A percentile compares a stretch with the other conserved stretches of the same genome.
Conservation (phyloP, 2,113 vertebrate species). For the Hydrochoerus hydrochaeris region DNA sequence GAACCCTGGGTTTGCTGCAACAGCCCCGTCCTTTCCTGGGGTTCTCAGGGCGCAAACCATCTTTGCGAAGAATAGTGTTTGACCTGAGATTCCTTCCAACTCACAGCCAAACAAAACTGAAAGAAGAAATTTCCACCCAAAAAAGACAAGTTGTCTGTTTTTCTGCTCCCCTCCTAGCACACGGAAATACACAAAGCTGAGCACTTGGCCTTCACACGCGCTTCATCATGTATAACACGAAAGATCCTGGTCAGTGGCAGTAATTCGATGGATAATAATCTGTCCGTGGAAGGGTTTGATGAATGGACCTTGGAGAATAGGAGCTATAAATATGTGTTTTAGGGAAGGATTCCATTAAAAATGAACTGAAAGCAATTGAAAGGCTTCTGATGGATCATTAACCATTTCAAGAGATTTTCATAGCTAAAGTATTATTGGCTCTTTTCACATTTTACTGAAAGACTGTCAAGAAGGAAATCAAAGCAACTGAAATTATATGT, state of each 20-base stretch:
- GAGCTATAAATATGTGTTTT: slow-evolving; percentile 52
- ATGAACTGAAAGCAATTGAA: slow-evolving; percentile 46
- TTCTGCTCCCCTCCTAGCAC: background rate
- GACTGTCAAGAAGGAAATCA: slow-evolving; percentile 23
- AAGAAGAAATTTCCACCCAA: background rate
- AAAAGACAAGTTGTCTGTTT: background rate
- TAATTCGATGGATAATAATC: slow-evolving; percentile 46
- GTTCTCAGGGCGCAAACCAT: background rate
- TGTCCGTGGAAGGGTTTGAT: background rate
- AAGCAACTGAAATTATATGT: slow-evolving; percentile 10
- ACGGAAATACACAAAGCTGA: background rate
- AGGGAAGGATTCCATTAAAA: slow-evolving; percentile 32
- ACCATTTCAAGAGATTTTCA: slow-evolving; percentile 33
- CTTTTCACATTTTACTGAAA: slow-evolving; percentile 41
- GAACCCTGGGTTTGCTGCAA: background rate
- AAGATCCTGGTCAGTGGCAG: background rate
- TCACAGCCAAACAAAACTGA: background rate
- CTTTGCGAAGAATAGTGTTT: background rate
- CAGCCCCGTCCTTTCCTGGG: background rate
- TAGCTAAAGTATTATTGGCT: background rate
- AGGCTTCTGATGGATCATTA: slow-evolving; percentile 30
- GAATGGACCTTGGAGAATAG: slow-evolving; percentile 17
- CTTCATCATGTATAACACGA: too few species aligned
- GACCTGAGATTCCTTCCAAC: background rate
- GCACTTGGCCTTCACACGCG: accelerated